These are phyloP conservation scores for Tamias sibiricus DNA, from an alignment of 2,113 vertebrate genomes.

Conservation along the genomic window DNA sequence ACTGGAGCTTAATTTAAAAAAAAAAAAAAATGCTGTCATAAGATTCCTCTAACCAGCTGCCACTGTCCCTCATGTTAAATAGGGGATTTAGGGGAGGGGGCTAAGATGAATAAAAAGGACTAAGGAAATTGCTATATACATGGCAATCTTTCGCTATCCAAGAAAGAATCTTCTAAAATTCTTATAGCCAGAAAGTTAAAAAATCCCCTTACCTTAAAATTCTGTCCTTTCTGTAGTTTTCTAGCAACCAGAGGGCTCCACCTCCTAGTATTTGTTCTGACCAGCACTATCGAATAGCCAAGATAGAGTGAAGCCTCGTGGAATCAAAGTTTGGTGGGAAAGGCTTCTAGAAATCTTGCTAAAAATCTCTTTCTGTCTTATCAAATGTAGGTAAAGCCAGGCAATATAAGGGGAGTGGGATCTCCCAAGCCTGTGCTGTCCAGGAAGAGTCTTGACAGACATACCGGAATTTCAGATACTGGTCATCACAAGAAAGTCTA, in stretches of 20 bases:
- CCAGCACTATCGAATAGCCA: background rate
- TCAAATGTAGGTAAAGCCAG: background rate
- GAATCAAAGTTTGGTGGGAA: background rate
- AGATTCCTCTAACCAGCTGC: background rate
- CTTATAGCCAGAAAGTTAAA: background rate
- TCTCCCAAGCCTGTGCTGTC: background rate
- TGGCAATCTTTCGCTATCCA: background rate
- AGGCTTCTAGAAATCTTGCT: background rate
- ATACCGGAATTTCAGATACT: background rate
- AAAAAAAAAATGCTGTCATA: background rate
- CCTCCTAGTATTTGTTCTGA: background rate
- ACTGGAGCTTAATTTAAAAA: background rate
- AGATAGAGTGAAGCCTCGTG: background rate
- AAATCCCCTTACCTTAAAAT: background rate
- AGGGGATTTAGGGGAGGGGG: background rate
- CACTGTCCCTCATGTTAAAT: background rate
- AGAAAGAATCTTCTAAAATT: constrained; percentile 22
- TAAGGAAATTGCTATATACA: background rate
- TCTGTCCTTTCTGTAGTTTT: background rate
- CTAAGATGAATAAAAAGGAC: background rate
- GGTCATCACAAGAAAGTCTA: background rate
- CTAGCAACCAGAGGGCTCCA: background rate
- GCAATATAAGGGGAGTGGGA: background rate
- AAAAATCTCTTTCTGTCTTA: background rate
- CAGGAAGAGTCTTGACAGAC: background rate